A percentile compares a stretch with the other conserved stretches of the same genome.
phyloP scores from a whole-genome alignment of 2,113 vertebrate species.

The Fulmarus glacialis region DNA sequence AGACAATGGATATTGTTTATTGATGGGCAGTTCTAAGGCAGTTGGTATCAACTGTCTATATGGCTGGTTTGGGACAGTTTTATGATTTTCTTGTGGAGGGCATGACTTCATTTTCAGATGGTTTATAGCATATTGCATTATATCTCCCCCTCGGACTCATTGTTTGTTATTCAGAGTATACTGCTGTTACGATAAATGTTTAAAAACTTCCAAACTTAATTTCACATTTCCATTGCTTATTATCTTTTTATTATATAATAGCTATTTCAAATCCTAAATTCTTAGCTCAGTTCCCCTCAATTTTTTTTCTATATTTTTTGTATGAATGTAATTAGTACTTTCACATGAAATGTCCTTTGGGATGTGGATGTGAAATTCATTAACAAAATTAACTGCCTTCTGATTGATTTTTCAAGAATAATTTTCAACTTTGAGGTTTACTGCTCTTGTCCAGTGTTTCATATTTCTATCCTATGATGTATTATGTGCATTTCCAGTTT shows the following conservation, averaged over 20 bases:
- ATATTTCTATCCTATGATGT: not conserved
- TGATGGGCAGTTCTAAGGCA: not conserved
- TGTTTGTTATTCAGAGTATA: not conserved
- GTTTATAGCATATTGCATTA: not conserved
- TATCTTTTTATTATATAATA: not conserved
- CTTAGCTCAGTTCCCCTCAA: not conserved
- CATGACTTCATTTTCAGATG: not conserved
- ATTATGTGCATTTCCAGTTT: not conserved
- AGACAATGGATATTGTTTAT: not conserved
- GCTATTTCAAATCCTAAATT: not conserved
- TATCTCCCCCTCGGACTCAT: not conserved
- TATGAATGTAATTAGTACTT: not conserved
- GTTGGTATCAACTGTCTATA: not conserved
- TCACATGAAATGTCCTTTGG: not conserved
- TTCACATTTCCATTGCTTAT: not conserved
- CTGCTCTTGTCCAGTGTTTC: not conserved
- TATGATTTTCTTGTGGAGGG: not conserved
- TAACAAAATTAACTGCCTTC: not conserved
- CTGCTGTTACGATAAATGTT: not conserved
- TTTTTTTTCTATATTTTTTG: not conserved
- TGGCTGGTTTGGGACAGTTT: not conserved
- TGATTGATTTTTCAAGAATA: not conserved
- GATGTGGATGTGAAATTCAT: not conserved
- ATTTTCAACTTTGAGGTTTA: not conserved
- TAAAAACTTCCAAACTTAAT: not conserved